phyloP scores from a whole-genome alignment of 1,140 invertebrate species.

The Heterodera schachtii region DNA sequence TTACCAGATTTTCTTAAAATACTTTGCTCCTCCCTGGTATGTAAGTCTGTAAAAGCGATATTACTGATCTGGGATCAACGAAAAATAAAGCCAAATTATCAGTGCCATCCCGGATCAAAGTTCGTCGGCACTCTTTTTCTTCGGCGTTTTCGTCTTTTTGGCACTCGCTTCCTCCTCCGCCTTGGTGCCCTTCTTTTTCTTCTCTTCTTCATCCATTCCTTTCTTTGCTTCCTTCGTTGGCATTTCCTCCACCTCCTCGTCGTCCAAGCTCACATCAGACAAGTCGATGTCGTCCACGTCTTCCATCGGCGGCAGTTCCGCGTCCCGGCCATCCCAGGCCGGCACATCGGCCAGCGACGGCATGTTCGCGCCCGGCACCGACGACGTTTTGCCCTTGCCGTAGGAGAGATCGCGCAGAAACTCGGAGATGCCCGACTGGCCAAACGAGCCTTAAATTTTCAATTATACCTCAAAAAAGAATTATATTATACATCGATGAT shows the following conservation, averaged over 20 bases:
- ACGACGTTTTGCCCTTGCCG: constrained; percentile 82
- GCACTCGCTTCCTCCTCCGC: not conserved
- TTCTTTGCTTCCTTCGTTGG: not conserved
- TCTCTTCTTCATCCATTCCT: constrained; percentile 76
- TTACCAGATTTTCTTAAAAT: too few species aligned
- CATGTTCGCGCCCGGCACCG: constrained; percentile 81
- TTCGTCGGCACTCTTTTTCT: not conserved
- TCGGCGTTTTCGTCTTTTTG: too few species aligned
- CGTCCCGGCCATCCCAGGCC: constrained; percentile 96
- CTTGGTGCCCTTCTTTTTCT: constrained; percentile 70
- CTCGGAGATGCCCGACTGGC: constrained; percentile 87
- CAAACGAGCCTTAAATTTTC: constrained; percentile 76
- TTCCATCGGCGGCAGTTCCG: constrained; percentile 80
- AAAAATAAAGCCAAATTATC: too few species aligned
- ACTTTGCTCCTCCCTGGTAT: too few species aligned
- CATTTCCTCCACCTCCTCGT: constrained; percentile 73
- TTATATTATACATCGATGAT: too few species aligned
- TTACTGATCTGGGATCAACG: too few species aligned
- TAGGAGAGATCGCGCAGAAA: constrained; percentile 92
- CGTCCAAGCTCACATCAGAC: constrained; percentile 75
- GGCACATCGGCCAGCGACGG: constrained; percentile 77
- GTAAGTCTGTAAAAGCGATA: too few species aligned
- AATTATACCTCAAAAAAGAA: not conserved
- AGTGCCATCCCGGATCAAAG: not conserved
- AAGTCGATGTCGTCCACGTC: constrained; percentile 81